Conservation (phyloP, 2,113 vertebrate species). For the Chaenogobius annularis region DNA sequence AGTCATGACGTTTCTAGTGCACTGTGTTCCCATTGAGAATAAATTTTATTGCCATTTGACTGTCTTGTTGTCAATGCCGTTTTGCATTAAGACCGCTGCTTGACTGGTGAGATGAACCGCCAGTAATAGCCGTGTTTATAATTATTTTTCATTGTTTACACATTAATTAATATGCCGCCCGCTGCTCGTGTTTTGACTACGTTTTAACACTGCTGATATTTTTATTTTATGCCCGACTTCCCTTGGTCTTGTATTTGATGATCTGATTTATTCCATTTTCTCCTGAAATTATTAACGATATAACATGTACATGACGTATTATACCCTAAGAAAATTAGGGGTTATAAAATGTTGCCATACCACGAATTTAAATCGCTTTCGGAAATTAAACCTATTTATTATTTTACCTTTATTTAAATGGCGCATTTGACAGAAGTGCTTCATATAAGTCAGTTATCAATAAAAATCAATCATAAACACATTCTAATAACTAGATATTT, state of each 20-base stretch:
- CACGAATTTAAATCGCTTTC: too few species aligned
- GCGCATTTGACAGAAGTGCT: too few species aligned
- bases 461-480: too few species aligned
- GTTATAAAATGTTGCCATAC: too few species aligned
- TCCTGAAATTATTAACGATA: background rate
- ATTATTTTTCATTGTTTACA: conserved; percentile 3
- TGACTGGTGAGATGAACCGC: background rate
- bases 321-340: too few species aligned
- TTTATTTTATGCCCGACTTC: background rate
- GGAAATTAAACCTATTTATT: too few species aligned
- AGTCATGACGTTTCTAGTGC: conserved; percentile 33
- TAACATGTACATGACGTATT: too few species aligned
- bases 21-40: conserved; percentile 52
- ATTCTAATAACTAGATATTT: too few species aligned
- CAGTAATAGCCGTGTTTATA: background rate
- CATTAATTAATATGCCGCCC: background rate
- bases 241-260: background rate
- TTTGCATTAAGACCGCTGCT: background rate
- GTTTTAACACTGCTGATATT: conserved; percentile 3
- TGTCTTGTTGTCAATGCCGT: conserved; percentile 1
- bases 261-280: too few species aligned
- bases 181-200: background rate
- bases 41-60: conserved; percentile 52
- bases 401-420: too few species aligned
- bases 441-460: too few species aligned